Conservation (phyloP, 1,140 invertebrate species). For the Drosophila gunungcola region DNA sequence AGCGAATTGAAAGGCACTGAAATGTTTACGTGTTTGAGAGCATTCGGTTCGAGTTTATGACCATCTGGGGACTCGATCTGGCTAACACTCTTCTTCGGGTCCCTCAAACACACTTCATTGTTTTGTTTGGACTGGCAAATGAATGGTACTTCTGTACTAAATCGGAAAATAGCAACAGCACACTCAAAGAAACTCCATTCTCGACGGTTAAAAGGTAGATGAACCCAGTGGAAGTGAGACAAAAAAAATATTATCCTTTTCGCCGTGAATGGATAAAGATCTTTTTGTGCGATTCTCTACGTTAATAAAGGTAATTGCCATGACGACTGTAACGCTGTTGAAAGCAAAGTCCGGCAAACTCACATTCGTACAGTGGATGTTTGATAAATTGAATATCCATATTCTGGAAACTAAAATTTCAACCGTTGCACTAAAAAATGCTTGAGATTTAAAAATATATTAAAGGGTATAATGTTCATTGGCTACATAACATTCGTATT, state of each 20-base stretch:
- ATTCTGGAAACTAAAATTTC: neutral
- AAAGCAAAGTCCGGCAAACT: constrained; percentile 15
- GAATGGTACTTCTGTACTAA: constrained; percentile 26
- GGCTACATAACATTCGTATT: too few species aligned
- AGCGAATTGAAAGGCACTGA: constrained; percentile 18
- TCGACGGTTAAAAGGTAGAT: constrained; percentile 14
- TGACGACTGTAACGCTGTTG: constrained; percentile 28
- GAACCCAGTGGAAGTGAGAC: constrained; percentile 1
- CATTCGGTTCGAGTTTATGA: constrained; percentile 26
- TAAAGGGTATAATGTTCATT: too few species aligned
- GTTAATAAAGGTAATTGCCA: constrained; percentile 67
- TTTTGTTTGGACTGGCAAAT: constrained; percentile 17
- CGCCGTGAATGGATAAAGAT: constrained; percentile 30
- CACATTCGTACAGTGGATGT: constrained; percentile 1
- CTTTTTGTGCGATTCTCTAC: constrained; percentile 19
- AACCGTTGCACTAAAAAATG: too few species aligned
- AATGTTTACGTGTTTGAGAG: constrained; percentile 14
- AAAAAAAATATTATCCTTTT: constrained; percentile 37
- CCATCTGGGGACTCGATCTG: constrained; percentile 34
- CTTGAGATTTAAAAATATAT: too few species aligned
- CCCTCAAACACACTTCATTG: neutral
- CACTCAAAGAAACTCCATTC: constrained; percentile 35
- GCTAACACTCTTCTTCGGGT: constrained; percentile 9
- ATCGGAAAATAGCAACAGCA: constrained; percentile 16
- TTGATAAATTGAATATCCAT: neutral